A percentile compares a stretch with the other conserved stretches of the same genome.
Conservation (phyloP, 2,113 vertebrate genomes). For the Chionis minor region DNA sequence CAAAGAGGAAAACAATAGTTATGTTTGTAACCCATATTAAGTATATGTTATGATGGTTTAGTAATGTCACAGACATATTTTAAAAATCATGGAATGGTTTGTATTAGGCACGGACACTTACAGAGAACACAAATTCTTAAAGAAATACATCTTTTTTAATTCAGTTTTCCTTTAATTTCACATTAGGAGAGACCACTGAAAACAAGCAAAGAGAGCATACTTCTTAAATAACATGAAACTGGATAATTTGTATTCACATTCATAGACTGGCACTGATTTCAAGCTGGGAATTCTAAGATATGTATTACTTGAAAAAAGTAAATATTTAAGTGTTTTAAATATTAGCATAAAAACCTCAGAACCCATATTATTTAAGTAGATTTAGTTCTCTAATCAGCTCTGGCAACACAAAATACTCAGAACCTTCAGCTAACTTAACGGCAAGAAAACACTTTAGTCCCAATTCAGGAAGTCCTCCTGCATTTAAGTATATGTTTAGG, state of each 20-base stretch:
- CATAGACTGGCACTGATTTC: not conserved
- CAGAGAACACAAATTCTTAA: slow-evolving; percentile 1
- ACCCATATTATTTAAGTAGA: not conserved
- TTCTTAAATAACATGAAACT: not conserved
- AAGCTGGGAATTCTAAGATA: not conserved
- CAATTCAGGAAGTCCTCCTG: not conserved
- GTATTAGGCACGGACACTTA: slow-evolving; percentile 48
- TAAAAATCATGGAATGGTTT: slow-evolving; percentile 56
- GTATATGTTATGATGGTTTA: slow-evolving; percentile 10
- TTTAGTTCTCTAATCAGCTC: not conserved
- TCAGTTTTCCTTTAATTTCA: slow-evolving; percentile 14
- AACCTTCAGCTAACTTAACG: not conserved
- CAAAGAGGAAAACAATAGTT: slow-evolving; percentile 70
- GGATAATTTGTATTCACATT: not conserved
- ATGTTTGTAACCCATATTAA: slow-evolving; percentile 69
- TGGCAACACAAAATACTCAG: not conserved
- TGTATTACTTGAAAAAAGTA: not conserved
- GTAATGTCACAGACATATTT: slow-evolving; percentile 51
- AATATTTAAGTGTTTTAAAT: not conserved
- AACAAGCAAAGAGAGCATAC: not conserved
- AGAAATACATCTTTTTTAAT: not conserved
- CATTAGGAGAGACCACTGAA: not conserved
- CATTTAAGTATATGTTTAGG: not conserved
- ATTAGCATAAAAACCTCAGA: not conserved
- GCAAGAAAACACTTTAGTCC: not conserved